phyloP scores from a whole-genome alignment of 2,797 vertebrate species.

The Clarias laeviceps region DNA sequence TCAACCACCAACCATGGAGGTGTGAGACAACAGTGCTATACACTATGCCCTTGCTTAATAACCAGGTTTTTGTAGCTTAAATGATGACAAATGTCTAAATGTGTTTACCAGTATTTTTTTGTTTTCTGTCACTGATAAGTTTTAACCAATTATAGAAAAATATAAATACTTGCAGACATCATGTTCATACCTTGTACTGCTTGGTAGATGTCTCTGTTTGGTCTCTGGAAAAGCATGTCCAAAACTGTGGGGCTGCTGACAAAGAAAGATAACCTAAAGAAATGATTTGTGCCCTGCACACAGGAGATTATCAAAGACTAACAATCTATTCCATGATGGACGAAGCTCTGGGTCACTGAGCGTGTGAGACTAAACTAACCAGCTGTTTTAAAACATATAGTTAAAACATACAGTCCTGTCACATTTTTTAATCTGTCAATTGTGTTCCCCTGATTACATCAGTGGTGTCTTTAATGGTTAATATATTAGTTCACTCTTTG shows the following conservation, averaged over 20 bases:
- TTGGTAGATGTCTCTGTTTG: background rate
- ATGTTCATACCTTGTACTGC: background rate
- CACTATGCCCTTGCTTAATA: background rate
- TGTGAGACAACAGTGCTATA: no score
- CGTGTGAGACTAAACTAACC: constrained; percentile 69
- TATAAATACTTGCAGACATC: background rate
- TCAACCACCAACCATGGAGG: no score
- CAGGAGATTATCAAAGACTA: constrained; percentile 73
- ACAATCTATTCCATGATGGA: constrained; percentile 73
- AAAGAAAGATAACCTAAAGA: constrained; percentile 68
- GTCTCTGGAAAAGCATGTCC: background rate
- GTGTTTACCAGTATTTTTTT: no score
- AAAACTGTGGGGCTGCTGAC: constrained; percentile 34
- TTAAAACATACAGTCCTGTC: constrained; percentile 72
- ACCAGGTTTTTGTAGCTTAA: background rate
- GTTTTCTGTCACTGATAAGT: background rate
- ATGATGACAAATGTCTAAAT: background rate
- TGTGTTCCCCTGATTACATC: background rate
- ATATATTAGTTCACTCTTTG: background rate
- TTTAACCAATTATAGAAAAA: background rate
- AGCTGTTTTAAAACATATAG: constrained; percentile 73
- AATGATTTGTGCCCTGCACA: constrained; percentile 65
- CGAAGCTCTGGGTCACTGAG: constrained; percentile 64
- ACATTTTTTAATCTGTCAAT: constrained; percentile 54
- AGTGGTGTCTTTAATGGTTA: background rate